Percentiles rank a stretch among this genome's conserved stretches.
Conservation (phyloP, 2,797 vertebrate species). For the Peromyscus nudipes region DNA sequence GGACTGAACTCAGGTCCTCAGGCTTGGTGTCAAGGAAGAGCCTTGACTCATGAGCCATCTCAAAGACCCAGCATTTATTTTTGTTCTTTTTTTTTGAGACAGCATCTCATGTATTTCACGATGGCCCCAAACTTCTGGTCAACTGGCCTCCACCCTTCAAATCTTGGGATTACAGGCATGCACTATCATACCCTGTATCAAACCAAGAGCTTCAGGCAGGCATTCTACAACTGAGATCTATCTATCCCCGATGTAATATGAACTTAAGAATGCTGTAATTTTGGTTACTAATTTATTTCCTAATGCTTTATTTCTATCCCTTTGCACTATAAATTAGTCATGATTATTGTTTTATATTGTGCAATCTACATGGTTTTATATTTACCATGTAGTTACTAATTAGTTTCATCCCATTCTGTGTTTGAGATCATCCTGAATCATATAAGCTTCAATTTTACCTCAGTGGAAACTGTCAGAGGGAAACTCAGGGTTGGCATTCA, state of each 20-base stretch:
- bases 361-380: background rate
- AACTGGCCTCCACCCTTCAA: background rate
- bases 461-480: background rate
- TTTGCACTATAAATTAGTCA: background rate
- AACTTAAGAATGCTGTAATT: background rate
- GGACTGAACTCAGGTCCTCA: background rate
- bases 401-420: background rate
- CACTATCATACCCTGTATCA: background rate
- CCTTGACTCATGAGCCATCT: background rate
- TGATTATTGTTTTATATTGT: background rate
- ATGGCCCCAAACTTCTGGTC: background rate
- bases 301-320: background rate
- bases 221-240: background rate
- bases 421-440: background rate
- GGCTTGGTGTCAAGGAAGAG: background rate
- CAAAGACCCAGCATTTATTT: background rate
- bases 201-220: background rate
- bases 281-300: background rate
- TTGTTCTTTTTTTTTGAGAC: background rate
- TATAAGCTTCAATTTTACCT: background rate
- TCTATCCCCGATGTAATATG: background rate
- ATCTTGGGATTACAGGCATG: background rate
- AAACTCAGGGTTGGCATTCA: background rate
- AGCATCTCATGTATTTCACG: background rate
- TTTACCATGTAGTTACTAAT: background rate